Base-by-base conservation (phyloP, 2,888 invertebrate genomes). In the Unio pictorum region DNA sequence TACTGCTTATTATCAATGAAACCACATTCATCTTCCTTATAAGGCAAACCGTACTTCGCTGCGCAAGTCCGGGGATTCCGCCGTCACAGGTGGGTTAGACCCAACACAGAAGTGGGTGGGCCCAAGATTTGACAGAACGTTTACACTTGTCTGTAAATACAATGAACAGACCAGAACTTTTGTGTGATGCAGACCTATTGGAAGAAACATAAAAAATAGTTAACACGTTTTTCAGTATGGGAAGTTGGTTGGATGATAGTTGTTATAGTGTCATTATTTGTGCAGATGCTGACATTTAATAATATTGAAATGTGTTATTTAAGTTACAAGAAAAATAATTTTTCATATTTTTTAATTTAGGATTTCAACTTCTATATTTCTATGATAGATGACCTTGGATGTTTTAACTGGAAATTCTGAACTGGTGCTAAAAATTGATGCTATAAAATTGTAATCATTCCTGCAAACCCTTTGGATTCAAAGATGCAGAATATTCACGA, bases 401-500 rank as follows among this genome's bases (percentile, higher is more conserved):
- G 26, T 60, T 26, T 18, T 60, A 28, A 60, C 28, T 60, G 60
- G 60, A 60, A 28, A 60, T 17, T 60, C 15, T 26, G 59, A 60
- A 60, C 23, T 18, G 23, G 28, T 26, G 60, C 26, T 28, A 23
- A 18, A 23, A 60, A 7, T 60, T 60, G 28, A 60, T 18, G 18
- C 23, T 60, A 8, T 60, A n/a, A 60, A 60, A 23, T 60, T 45
- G 45, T 45, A 45, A 45, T 45, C 45, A 45, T 45, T 45, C 45
- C 45, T 45, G 45, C 45, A 45, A 45, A 3, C 15, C 45, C 3
- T 45, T 45, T 45, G 45, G 45, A 45, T 45, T 45, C 45, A 45
- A 57, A 55, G 58, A 77, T 77, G 75, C 77, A 77, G 73, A 77
- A 75, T 65, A 67, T 77, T 54, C 77, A 77, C 59, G 81, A 83